Evolutionary conservation across 2,888 invertebrate genomes (phyloP).

Genomic region (Dasypolia templi): DNA sequence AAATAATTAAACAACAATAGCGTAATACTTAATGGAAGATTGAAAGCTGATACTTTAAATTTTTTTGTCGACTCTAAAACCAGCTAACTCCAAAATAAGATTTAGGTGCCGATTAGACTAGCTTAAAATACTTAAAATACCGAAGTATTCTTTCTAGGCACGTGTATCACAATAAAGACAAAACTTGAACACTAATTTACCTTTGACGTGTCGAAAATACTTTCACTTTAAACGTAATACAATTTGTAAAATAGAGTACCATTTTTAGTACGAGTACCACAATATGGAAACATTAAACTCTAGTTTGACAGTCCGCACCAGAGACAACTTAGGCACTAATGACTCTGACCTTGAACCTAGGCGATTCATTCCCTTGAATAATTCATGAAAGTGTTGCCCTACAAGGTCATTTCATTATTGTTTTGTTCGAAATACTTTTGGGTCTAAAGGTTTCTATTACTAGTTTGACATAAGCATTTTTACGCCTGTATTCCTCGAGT

Average conservation of each 20-base stretch:
- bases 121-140: too few species aligned
- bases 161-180: not conserved
- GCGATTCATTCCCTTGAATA: slow-evolving; percentile 5
- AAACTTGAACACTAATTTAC: not conserved
- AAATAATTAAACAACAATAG: too few species aligned
- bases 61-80: too few species aligned
- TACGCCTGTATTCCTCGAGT: too few species aligned
- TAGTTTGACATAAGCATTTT: too few species aligned
- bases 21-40: too few species aligned
- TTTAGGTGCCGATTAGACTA: too few species aligned
- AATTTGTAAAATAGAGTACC: not conserved
- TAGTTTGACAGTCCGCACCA: slow-evolving; percentile 36
- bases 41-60: too few species aligned
- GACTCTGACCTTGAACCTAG: slow-evolving; percentile 21
- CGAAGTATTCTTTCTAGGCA: not conserved
- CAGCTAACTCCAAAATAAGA: too few species aligned
- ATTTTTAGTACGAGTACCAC: not conserved
- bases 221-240: slow-evolving; percentile 1
- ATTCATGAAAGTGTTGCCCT: slow-evolving; percentile 11
- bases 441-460: too few species aligned
- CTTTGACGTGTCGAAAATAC: not conserved
- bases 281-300: slow-evolving; percentile 19
- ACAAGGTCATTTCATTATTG: slow-evolving; percentile 8
- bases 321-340: slow-evolving; percentile 42
- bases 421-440: not conserved